These are phyloP conservation scores for Rotaria socialis DNA, from an alignment of 2,888 invertebrate species.

Conservation along the genomic window DNA sequence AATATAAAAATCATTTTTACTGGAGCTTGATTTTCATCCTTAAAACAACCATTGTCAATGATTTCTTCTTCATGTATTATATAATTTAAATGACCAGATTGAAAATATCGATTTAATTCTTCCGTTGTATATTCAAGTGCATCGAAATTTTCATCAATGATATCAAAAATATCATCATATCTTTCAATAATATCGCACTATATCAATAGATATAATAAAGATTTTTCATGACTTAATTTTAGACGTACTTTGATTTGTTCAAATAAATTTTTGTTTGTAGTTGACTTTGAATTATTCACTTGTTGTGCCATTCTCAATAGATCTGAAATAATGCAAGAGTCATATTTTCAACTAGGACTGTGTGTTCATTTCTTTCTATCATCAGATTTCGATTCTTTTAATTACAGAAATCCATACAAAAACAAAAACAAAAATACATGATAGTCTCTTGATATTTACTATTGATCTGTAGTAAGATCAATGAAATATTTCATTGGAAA, in stretches of 20 bases:
- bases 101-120: neutral
- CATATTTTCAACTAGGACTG: no score
- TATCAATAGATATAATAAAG: no score
- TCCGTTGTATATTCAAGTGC: neutral
- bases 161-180: neutral
- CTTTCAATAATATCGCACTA: no score
- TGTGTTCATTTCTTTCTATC: neutral
- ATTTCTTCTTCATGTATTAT: neutral
- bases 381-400: neutral
- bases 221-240: no score
- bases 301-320: neutral
- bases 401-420: no score
- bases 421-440: no score
- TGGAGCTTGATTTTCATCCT: accelerated
- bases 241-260: no score
- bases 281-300: no score
- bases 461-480: neutral
- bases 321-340: no score
- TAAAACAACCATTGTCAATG: neutral
- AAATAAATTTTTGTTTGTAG: no score
- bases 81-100: neutral
- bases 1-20: no score
- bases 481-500: neutral
- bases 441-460: no score
- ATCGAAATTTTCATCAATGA: neutral